Conservation (phyloP, 35 echinoderm and acorn worm species). For the Apostichopus californicus region DNA sequence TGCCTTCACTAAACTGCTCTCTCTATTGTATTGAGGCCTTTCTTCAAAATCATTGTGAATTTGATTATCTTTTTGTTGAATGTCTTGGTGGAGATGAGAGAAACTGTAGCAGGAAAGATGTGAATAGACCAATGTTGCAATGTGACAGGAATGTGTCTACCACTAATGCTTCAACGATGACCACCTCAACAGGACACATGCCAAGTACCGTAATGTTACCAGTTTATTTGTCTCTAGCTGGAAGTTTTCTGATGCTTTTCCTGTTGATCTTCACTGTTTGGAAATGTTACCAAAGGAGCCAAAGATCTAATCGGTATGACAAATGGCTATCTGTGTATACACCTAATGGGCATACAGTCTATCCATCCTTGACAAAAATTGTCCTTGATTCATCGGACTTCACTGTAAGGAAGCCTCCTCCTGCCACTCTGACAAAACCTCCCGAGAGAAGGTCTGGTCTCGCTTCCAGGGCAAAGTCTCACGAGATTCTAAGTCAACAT, state of each 20-base stretch:
- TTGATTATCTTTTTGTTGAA: not conserved
- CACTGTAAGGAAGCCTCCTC: not conserved
- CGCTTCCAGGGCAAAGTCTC: not conserved
- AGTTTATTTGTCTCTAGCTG: no score
- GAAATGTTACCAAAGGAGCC: not conserved
- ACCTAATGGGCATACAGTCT: not conserved
- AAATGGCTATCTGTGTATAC: slow-evolving; percentile 4
- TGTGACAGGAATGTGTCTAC: no score
- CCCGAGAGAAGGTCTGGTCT: not conserved
- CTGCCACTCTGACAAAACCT: not conserved
- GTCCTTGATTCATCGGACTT: not conserved
- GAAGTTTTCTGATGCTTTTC: no score
- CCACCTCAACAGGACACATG: no score
- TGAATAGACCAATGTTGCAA: no score
- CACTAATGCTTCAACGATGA: no score
- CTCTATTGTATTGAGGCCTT: not conserved
- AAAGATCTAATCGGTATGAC: not conserved
- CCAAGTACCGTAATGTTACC: no score
- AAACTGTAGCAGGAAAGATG: no score
- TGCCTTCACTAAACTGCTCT: not conserved
- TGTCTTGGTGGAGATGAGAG: not conserved
- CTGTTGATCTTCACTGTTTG: no score
- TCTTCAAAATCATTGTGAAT: not conserved
- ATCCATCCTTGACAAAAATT: not conserved
- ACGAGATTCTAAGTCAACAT: not conserved